Percentiles rank a stretch among this genome's conserved stretches.
These are phyloP conservation scores for Thecophora atra DNA, from an alignment of 2,888 invertebrate species.

Conservation along the genomic window DNA sequence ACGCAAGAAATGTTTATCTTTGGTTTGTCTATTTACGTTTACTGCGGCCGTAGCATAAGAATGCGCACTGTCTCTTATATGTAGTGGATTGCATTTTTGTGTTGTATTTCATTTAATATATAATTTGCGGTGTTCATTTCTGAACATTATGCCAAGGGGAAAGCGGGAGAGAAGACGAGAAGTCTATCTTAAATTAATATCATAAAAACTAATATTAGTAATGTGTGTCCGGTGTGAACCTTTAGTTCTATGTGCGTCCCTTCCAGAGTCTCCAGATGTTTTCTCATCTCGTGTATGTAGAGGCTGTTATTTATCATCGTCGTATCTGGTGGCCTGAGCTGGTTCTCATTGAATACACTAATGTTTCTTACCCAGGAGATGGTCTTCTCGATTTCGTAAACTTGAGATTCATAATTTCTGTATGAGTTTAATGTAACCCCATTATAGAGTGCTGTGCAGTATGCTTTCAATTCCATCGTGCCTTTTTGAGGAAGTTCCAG, in stretches of 20 bases:
- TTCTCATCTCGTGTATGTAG: neutral
- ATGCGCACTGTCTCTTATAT: too few relatives aligned
- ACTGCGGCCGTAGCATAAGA: too few relatives aligned
- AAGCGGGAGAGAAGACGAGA: too few relatives aligned
- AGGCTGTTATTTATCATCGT: slow-evolving; percentile 5
- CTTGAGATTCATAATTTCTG: slow-evolving; percentile 1
- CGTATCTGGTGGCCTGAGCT: slow-evolving; percentile 6
- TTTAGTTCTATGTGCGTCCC: neutral
- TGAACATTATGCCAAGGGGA: too few relatives aligned
- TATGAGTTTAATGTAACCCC: neutral
- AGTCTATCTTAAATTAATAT: slow-evolving; percentile 13
- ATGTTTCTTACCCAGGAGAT: slow-evolving; percentile 5
- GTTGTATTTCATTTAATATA: too few relatives aligned
- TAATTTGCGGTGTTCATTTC: too few relatives aligned
- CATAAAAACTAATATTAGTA: neutral
- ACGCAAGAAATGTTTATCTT: too few relatives aligned
- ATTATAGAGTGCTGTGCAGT: neutral
- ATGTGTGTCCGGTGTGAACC: neutral
- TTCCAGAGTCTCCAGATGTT: neutral
- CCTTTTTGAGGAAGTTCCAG: slow-evolving; percentile 6
- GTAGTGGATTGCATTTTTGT: too few relatives aligned
- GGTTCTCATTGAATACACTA: slow-evolving; percentile 5
- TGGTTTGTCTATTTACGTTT: too few relatives aligned
- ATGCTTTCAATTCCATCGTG: neutral
- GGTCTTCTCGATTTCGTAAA: neutral